These are phyloP conservation scores for Agrochola litura DNA, from an alignment of 2,888 invertebrate genomes.

Conservation along the genomic window DNA sequence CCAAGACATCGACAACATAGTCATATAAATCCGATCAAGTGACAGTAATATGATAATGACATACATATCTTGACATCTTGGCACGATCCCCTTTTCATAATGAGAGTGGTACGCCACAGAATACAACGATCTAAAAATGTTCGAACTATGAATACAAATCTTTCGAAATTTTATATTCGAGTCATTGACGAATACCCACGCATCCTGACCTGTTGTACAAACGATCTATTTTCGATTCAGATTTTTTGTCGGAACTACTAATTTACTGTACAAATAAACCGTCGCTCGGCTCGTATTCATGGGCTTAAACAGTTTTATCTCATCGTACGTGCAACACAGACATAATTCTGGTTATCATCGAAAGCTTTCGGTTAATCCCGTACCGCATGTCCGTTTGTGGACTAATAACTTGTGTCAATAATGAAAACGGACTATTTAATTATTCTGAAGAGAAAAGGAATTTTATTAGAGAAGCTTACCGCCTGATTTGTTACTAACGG, in stretches of 20 bases:
- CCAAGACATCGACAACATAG: conserved; percentile 24
- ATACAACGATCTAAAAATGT: conserved; percentile 42
- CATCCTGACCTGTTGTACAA: conserved; percentile 25
- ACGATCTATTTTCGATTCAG: conserved; percentile 16
- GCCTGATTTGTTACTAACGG: neutral
- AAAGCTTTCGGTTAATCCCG: conserved; percentile 48
- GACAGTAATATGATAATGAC: conserved; percentile 45
- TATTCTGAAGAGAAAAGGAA: conserved; percentile 19
- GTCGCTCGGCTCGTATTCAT: conserved; percentile 20
- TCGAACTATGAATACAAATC: conserved; percentile 53
- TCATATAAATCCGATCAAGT: conserved; percentile 35
- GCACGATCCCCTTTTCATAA: conserved; percentile 45
- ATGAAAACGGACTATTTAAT: conserved; percentile 32
- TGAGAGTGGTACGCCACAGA: conserved; percentile 5
- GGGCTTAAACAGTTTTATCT: conserved; percentile 39
- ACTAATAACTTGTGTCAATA: conserved; percentile 43
- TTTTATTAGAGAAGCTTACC: neutral
- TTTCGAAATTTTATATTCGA: conserved; percentile 35
- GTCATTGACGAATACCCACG: conserved; percentile 31
- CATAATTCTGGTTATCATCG: conserved; percentile 36
- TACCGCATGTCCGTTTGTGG: conserved; percentile 26
- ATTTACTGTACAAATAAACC: conserved; percentile 29
- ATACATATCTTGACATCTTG: conserved; percentile 55
- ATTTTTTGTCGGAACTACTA: conserved; percentile 32
- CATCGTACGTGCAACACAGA: conserved; percentile 40